A percentile compares a stretch with the other conserved stretches of the same genome.
Evolutionary conservation across 1,140 invertebrate genomes (phyloP).

Genomic region (Coptotermes formosanus): DNA sequence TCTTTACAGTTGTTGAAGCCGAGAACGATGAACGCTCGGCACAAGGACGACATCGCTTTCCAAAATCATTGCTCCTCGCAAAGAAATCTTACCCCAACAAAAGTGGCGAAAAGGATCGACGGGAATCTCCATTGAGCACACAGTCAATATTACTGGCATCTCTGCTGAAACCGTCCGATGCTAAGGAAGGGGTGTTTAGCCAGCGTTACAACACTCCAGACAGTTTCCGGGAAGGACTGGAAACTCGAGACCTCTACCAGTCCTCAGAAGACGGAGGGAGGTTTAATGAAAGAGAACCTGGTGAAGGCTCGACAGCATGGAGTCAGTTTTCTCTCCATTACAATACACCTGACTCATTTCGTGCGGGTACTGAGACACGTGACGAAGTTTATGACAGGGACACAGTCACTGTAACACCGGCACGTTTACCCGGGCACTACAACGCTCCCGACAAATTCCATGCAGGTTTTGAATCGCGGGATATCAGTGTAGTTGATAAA

Average conservation of each 20-base stretch:
- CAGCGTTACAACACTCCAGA: constrained; percentile 53
- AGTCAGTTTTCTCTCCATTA: constrained; percentile 40
- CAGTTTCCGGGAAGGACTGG: constrained; percentile 50
- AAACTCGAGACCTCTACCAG: constrained; percentile 44
- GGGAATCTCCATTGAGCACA: background rate
- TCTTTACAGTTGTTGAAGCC: constrained; percentile 19
- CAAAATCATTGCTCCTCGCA: background rate
- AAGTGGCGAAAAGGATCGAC: background rate
- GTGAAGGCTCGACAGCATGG: background rate
- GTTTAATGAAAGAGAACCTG: background rate
- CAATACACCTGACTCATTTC: constrained; percentile 53
- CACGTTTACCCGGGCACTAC: background rate
- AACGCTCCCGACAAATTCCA: background rate
- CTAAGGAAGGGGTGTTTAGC: constrained; percentile 40
- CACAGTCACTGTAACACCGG: background rate
- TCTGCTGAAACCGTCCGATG: background rate
- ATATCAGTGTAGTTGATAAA: background rate
- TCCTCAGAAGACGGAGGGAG: background rate
- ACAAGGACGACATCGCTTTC: background rate
- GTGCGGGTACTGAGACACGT: constrained; percentile 49
- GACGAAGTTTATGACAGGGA: constrained; percentile 36
- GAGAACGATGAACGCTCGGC: constrained; percentile 22
- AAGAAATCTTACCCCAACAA: background rate
- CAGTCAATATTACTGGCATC: background rate
- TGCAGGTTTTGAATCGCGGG: background rate